phyloP scores from a whole-genome alignment of 2,797 vertebrate species.

The Mionectes olivaceus region DNA sequence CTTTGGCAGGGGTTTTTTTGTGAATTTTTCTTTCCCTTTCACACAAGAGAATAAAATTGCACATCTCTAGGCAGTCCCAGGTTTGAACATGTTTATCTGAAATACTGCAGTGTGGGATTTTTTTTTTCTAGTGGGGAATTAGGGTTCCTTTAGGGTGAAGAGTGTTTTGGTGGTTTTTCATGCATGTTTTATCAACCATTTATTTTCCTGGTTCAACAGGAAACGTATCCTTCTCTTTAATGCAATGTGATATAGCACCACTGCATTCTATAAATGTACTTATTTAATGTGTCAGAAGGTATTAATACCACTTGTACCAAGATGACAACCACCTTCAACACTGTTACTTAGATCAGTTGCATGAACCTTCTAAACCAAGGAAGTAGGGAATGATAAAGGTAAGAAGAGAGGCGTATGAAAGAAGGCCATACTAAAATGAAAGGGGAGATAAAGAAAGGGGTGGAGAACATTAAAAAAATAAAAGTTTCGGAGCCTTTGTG shows the following conservation, averaged over 20 bases:
- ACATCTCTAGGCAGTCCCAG: not conserved
- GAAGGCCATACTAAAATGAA: not conserved
- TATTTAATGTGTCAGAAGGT: not conserved
- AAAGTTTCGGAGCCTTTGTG: constrained; percentile 38
- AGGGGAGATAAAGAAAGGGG: not conserved
- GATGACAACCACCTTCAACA: not conserved
- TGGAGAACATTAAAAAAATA: constrained; percentile 1
- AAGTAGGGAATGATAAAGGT: not conserved
- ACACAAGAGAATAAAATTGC: not conserved
- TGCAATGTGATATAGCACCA: not conserved
- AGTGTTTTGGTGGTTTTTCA: not conserved
- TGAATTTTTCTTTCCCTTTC: not conserved
- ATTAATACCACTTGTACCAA: not conserved
- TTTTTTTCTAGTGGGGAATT: not conserved
- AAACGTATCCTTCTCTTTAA: not conserved
- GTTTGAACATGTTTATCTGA: not conserved
- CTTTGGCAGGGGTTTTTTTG: not conserved
- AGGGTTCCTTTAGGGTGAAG: not conserved
- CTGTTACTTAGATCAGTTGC: not conserved
- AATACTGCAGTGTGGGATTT: not conserved
- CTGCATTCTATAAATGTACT: not conserved
- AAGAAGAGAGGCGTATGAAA: not conserved
- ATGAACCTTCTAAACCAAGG: not conserved
- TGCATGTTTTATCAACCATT: not conserved
- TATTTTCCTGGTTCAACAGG: not conserved